Base-by-base conservation (phyloP, 2,797 vertebrate genomes). In the Discoglossus pictus region DNA sequence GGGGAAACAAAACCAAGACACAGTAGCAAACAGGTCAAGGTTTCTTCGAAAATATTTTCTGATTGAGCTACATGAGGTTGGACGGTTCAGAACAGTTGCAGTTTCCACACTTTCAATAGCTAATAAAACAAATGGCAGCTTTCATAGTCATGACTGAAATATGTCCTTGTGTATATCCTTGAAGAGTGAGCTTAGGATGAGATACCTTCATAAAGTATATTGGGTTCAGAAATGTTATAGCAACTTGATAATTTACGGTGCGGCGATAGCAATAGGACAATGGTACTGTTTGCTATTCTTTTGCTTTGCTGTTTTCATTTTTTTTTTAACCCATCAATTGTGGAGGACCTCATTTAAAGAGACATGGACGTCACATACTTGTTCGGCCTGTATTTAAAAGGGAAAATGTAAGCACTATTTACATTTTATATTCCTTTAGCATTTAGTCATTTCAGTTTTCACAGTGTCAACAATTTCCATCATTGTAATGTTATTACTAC, bases 11-110 rank as follows among this genome's bases (percentile, higher is more conserved):
- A 65, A 58, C 24, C 43, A 31, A 17, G 61, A 25, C 61, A 25
- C 20, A 31, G n/a, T 16, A 44, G 35, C 25, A 43, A 46, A 56
- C 36, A 65, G 68, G 61, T 71, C 68, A 71, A 71, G 68, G 68
- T 17, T 71, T 58, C 15, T 23, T 59, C 42, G n/a, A 71, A 71
- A 59, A 64, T 64, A 54, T 71, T 71, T 71, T 43, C 18, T 70
- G 51, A 43, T 27, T 65, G 11, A 54, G 46, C 36, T 58, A 35
- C 35, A 34, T 15, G 4, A n/a, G n/a, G 10, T 21, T 11, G n/a
- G 15, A 16, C 4, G 39, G 27, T 59, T 43, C 42, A 23, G 24
- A 59, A 43, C 15, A 15, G 12, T 43, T 43, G n/a, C 55, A 27
- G 38, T 56, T 64, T 56, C 48, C 53, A 64, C 52, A 64, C 52